phyloP scores from a whole-genome alignment of 2,888 invertebrate genomes.

The Pollenia amentaria region DNA sequence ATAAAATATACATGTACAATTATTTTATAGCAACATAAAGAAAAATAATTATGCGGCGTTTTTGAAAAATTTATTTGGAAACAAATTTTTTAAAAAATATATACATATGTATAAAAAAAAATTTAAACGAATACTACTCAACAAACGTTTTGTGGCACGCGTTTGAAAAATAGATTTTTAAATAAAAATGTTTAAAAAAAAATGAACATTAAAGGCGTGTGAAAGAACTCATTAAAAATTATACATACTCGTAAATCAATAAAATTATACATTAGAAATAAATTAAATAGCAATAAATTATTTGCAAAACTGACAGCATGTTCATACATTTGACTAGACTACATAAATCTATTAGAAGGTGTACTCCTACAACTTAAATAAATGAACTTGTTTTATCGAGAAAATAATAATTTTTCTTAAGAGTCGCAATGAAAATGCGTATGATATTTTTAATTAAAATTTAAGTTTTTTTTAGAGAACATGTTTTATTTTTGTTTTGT shows the following conservation, averaged over 20 bases:
- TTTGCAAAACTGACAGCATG: not conserved
- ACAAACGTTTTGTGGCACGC: constrained; percentile 40
- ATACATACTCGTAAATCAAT: constrained; percentile 15
- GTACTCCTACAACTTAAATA: not conserved
- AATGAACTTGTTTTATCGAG: not conserved
- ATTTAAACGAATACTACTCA: not conserved
- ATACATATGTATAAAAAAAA: not conserved
- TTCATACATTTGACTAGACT: not conserved
- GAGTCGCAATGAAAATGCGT: too few relatives aligned
- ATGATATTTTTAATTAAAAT: too few relatives aligned
- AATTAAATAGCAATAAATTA: not conserved
- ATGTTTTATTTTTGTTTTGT: too few relatives aligned
- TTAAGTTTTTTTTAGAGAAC: too few relatives aligned
- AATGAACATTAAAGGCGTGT: not conserved
- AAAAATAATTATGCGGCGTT: constrained; percentile 38
- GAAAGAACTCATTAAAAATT: constrained; percentile 25
- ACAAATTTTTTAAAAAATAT: not conserved
- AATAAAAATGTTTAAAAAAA: not conserved
- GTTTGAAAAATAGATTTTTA: constrained; percentile 32
- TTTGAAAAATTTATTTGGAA: constrained; percentile 29
- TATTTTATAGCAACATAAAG: constrained; percentile 56
- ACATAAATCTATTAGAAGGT: not conserved
- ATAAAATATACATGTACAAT: constrained; percentile 57
- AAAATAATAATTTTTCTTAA: too few relatives aligned
- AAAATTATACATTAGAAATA: not conserved